A percentile compares a stretch with the other conserved stretches of the same genome.
Conservation (phyloP, 2,113 vertebrate species). For the Nasalis larvatus region DNA sequence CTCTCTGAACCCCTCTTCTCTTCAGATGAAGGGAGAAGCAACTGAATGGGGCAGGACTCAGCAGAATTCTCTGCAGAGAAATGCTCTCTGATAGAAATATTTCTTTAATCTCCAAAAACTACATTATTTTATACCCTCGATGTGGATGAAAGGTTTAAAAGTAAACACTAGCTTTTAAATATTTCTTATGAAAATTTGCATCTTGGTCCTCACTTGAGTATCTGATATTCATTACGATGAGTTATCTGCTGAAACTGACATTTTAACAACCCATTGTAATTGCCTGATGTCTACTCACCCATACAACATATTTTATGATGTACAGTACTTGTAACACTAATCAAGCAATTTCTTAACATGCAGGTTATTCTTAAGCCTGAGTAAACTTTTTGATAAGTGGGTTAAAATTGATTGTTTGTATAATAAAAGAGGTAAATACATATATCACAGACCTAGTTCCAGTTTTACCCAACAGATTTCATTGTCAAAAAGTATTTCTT, state of each 20-base stretch:
- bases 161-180: constrained; percentile 22
- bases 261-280: not conserved
- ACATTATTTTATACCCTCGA: not conserved
- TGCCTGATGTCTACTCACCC: not conserved
- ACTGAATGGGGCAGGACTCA: not conserved
- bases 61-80: not conserved
- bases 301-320: not conserved
- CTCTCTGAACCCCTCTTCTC: not conserved
- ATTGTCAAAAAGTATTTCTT: not conserved
- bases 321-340: not conserved
- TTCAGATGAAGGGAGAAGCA: not conserved
- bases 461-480: not conserved
- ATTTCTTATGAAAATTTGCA: not conserved
- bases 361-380: not conserved
- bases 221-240: not conserved
- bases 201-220: not conserved
- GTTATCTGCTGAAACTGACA: not conserved
- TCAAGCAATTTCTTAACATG: not conserved
- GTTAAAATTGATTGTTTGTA: not conserved
- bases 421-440: not conserved
- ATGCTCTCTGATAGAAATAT: not conserved
- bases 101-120: not conserved
- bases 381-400: not conserved
- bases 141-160: not conserved
- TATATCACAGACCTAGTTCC: not conserved